Evolutionary conservation across 2,113 vertebrate genomes (phyloP).

Genomic region (Ochotona princeps): DNA sequence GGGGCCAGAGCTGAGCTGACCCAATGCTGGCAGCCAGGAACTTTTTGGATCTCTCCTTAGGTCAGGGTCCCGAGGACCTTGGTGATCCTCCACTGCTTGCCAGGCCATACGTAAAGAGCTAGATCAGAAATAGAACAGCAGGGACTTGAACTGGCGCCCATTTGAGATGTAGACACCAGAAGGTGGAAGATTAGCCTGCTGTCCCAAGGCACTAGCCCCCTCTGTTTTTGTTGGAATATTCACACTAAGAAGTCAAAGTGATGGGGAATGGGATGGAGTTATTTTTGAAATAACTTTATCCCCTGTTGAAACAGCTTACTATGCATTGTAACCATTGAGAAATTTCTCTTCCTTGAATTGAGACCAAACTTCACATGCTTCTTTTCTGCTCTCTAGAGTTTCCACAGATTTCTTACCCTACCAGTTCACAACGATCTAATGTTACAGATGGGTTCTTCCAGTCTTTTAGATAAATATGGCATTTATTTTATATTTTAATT

Average conservation of each 20-base stretch:
- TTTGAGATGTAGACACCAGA: too few relatives aligned
- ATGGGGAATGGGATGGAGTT: not conserved
- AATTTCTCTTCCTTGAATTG: not conserved
- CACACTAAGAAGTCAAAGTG: not conserved
- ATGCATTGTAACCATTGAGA: not conserved
- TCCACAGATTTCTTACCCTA: not conserved
- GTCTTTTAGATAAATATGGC: not conserved
- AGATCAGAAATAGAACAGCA: too few relatives aligned
- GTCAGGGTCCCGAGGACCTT: too few relatives aligned
- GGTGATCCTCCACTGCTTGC: too few relatives aligned
- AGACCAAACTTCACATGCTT: not conserved
- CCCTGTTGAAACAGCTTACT: not conserved
- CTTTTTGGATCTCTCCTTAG: too few relatives aligned
- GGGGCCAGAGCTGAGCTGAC: too few relatives aligned
- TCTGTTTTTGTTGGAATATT: constrained; percentile 23
- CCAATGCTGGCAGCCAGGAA: too few relatives aligned
- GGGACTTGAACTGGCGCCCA: too few relatives aligned
- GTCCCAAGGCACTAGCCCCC: too few relatives aligned
- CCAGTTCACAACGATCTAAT: not conserved
- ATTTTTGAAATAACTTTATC: not conserved
- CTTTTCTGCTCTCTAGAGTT: not conserved
- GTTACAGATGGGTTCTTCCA: not conserved
- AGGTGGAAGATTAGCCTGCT: too few relatives aligned
- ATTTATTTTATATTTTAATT: not conserved
- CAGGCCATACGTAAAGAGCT: too few relatives aligned